These are phyloP conservation scores for Ptilodon capucinus DNA, from an alignment of 2,888 invertebrate genomes.

Conservation along the genomic window DNA sequence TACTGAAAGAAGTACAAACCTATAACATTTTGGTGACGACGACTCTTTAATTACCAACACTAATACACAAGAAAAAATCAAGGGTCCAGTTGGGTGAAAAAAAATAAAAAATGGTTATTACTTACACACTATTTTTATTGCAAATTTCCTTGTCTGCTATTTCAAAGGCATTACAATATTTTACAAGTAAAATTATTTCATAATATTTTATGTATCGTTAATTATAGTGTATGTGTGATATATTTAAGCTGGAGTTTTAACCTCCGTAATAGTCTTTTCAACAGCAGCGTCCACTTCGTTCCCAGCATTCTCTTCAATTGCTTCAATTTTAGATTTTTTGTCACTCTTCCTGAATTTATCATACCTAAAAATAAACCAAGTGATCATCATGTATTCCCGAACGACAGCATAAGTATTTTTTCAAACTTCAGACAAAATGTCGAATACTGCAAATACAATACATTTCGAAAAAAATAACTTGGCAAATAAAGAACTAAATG, in stretches of 20 bases:
- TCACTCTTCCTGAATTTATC: constrained; percentile 86
- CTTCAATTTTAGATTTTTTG: constrained; percentile 76
- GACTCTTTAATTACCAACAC: too few species aligned
- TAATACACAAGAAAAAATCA: too few species aligned
- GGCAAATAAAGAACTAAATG: too few species aligned
- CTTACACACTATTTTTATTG: not conserved
- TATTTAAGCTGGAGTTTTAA: constrained; percentile 52
- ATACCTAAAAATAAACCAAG: constrained; percentile 69
- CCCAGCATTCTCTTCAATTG: constrained; percentile 60
- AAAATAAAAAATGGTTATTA: not conserved
- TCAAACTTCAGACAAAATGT: too few species aligned
- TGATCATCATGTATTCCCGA: too few species aligned
- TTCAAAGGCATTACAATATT: not conserved
- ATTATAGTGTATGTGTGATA: constrained; percentile 3
- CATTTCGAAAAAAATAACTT: too few species aligned
- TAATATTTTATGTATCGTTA: not conserved
- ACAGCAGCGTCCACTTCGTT: constrained; percentile 54
- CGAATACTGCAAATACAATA: too few species aligned
- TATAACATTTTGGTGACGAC: too few species aligned
- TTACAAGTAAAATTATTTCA: not conserved
- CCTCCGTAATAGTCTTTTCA: constrained; percentile 63
- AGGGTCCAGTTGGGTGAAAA: too few species aligned
- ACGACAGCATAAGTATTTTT: too few species aligned
- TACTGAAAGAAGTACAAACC: too few species aligned
- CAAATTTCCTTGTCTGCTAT: not conserved